These are phyloP conservation scores for Vulpes ferrilata DNA, from an alignment of 2,113 vertebrate genomes.

Conservation along the genomic window DNA sequence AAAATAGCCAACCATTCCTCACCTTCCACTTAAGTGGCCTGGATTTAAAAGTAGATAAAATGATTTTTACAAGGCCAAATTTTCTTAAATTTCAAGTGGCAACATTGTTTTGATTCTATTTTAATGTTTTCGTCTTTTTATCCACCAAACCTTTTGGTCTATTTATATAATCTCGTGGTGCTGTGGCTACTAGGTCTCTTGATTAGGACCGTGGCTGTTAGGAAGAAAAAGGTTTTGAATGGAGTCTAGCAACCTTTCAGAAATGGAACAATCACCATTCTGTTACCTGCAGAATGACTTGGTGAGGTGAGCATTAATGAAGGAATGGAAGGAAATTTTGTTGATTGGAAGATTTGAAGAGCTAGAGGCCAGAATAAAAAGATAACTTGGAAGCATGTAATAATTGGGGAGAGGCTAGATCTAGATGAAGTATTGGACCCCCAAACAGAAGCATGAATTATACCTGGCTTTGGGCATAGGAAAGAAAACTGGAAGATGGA, in stretches of 20 bases:
- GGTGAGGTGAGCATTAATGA: not conserved
- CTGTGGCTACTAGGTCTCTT: not conserved
- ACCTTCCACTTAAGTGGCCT: constrained; percentile 10
- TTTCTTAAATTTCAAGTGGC: constrained; percentile 45
- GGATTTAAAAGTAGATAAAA: constrained; percentile 51
- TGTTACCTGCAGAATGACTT: constrained; percentile 4
- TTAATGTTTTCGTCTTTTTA: constrained; percentile 49
- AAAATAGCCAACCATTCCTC: not conserved
- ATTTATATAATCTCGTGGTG: not conserved
- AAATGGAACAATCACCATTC: not conserved
- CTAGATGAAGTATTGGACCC: not conserved
- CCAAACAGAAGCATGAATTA: not conserved
- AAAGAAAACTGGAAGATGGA: not conserved
- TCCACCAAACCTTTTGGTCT: not conserved
- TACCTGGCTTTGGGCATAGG: not conserved
- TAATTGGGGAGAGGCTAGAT: not conserved
- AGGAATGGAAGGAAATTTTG: not conserved
- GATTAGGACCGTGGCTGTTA: not conserved
- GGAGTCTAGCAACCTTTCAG: not conserved
- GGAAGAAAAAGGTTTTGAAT: not conserved
- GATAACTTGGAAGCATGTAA: not conserved
- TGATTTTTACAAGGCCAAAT: not conserved
- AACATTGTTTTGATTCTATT: not conserved
- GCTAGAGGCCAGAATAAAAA: constrained; percentile 5
- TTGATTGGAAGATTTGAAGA: constrained; percentile 1